Conservation (phyloP, 1,140 invertebrate genomes). For the Dufourea novaeangliae region DNA sequence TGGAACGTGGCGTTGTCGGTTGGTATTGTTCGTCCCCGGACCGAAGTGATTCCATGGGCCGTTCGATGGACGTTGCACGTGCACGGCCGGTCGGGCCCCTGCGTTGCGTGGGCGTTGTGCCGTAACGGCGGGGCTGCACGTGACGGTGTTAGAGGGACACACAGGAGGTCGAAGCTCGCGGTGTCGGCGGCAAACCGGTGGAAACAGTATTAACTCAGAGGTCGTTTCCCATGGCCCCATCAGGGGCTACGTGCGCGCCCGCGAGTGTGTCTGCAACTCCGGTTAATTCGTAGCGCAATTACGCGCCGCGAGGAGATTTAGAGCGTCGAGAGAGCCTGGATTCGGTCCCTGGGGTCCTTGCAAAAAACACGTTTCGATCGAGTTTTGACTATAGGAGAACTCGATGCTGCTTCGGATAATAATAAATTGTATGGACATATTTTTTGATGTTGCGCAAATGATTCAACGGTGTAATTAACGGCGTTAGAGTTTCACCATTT, state of each 20-base stretch:
- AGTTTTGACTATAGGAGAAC: too few relatives aligned
- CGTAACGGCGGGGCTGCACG: constrained; percentile 46
- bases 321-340: constrained; percentile 53
- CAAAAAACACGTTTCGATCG: too few relatives aligned
- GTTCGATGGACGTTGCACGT: constrained; percentile 21
- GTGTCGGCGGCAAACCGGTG: constrained; percentile 20
- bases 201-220: constrained; percentile 50
- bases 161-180: constrained; percentile 42
- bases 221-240: constrained; percentile 62
- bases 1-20: constrained; percentile 1
- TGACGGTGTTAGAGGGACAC: constrained; percentile 46
- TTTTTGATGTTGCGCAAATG: too few relatives aligned
- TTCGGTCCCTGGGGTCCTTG: too few relatives aligned
- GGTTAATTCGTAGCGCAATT: constrained; percentile 58
- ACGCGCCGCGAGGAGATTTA: constrained; percentile 55
- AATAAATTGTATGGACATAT: too few relatives aligned
- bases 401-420: too few relatives aligned
- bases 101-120: constrained; percentile 45
- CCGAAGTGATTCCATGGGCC: background rate
- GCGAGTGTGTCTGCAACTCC: constrained; percentile 7
- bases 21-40: background rate
- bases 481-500: too few relatives aligned
- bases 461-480: too few relatives aligned
- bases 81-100: constrained; percentile 12
- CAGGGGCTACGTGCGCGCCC: constrained; percentile 24